Evolutionary conservation across 1,140 invertebrate species (phyloP), one percentile per base, ranked within the genome.

Genomic region (Pseudomyrmex cubaensis): DNA sequence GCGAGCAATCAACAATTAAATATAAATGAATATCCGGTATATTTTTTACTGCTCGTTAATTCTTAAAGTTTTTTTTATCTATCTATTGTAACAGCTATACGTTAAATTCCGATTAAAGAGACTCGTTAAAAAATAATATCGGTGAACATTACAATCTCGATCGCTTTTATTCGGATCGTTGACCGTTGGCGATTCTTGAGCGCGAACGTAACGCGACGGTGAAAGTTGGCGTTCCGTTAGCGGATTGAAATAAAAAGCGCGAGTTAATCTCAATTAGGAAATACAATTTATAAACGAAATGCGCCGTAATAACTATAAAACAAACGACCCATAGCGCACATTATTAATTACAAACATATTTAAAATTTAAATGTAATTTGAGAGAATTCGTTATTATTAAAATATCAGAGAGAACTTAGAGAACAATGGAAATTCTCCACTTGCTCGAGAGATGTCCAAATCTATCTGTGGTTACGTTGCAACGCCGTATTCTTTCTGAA

Each of bases 151-250:
- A 77, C 12, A 64, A 8, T 80, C 54, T 80, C 54, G 76, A 72
- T 48, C 54, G 66, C 44, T 56, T 50, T 54, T 80, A 70, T 59
- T 80, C 76, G n/a, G 76, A 22, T 80, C 76, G 66, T 78, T 78
- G 75, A 78, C 75, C 69, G 75, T 69, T 10, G 10, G 48, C 15
- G 35, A 78, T 57, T 10, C 52, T 59, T 44, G 20, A 69, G 25
- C 50, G 25, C 50, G 72, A 76, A 3, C 20, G 44, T 17, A 57
- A 48, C 22, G 46, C 5, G 22, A 7, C 25, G 66, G 76, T 80
- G 76, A 80, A 80, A 80, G 76, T 80, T 44, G 66, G 35, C 35
- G 35, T 35, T 35, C 35, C 35, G 35, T 35, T 35, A 35, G 35
- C 35, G 35, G 5, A 7, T 35, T 10, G 20, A 59, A 70, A 59